These are phyloP conservation scores for Zoanthus gigantus DNA, from an alignment of 92 coral and sea anemone genomes.

Conservation along the genomic window DNA sequence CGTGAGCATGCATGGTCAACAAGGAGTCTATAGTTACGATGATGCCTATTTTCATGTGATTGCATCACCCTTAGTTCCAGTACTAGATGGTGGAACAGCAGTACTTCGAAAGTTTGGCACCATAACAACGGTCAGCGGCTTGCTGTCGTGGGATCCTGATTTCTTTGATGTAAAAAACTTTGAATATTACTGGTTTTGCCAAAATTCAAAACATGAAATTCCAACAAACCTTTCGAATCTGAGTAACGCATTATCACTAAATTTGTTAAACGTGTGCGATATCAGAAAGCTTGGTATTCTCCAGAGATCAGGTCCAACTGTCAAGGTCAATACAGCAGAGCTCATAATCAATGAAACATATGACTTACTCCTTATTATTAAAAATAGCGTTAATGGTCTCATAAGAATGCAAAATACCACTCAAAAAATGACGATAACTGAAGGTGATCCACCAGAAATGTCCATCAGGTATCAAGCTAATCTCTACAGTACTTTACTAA, in stretches of 20 bases:
- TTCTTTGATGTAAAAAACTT: slow-evolving; percentile 47
- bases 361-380: slow-evolving; percentile 56
- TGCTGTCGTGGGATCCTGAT: slow-evolving; percentile 72
- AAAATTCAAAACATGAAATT: slow-evolving; percentile 48
- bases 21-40: slow-evolving; percentile 55
- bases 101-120: slow-evolving; percentile 51
- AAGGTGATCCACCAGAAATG: slow-evolving; percentile 75
- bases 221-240: slow-evolving; percentile 5
- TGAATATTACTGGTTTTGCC: slow-evolving; percentile 72
- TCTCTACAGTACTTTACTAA: too few relatives aligned
- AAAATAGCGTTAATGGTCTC: slow-evolving; percentile 43
- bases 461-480: slow-evolving; percentile 44
- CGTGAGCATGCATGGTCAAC: slow-evolving; percentile 73
- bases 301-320: slow-evolving; percentile 47
- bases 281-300: slow-evolving; percentile 44
- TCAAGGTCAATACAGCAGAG: slow-evolving; percentile 50
- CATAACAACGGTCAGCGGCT: slow-evolving; percentile 43
- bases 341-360: slow-evolving; percentile 58
- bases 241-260: slow-evolving; percentile 29
- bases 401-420: slow-evolving; percentile 41
- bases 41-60: slow-evolving; percentile 62
- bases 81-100: slow-evolving; percentile 56
- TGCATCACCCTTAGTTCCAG: slow-evolving; percentile 56
- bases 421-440: slow-evolving; percentile 63
- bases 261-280: slow-evolving; percentile 55